Evolutionary conservation across 2,888 invertebrate genomes (phyloP).

Genomic region (Drosophila cognata): DNA sequence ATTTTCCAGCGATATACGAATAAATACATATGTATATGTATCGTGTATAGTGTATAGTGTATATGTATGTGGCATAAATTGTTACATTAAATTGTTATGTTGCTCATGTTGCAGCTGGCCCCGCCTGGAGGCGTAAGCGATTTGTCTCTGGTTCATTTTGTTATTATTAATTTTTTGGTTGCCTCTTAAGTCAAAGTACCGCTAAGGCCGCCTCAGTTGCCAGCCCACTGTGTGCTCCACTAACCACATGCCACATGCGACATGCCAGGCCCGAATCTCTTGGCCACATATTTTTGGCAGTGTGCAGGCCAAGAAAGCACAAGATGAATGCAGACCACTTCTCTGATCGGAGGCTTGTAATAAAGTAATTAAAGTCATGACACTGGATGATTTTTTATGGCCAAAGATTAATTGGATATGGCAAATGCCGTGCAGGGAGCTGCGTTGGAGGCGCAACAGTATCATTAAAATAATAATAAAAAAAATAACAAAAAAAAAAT

Average conservation of each 20-base stretch:
- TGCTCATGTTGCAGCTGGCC: constrained; percentile 24
- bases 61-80: constrained; percentile 24
- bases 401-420: constrained; percentile 61
- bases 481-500: constrained; percentile 4
- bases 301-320: constrained; percentile 33
- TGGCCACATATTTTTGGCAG: constrained; percentile 28
- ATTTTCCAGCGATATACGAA: constrained; percentile 38
- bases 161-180: constrained; percentile 6
- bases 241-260: constrained; percentile 13
- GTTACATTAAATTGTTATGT: constrained; percentile 73
- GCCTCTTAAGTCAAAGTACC: constrained; percentile 67
- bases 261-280: constrained; percentile 28
- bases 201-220: constrained; percentile 60
- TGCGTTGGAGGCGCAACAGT: background rate
- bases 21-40: constrained; percentile 4
- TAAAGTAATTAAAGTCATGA: constrained; percentile 81
- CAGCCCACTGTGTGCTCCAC: constrained; percentile 27
- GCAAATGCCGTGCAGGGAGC: background rate
- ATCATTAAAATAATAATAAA: constrained; percentile 6
- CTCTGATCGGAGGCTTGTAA: constrained; percentile 52
- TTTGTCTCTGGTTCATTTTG: constrained; percentile 77
- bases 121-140: constrained; percentile 67
- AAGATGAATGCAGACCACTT: constrained; percentile 48
- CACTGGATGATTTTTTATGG: constrained; percentile 70
- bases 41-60: constrained; percentile 3